A percentile compares a stretch with the other conserved stretches of the same genome.
These are phyloP conservation scores for Gobio occitaniae DNA, from an alignment of 2,797 vertebrate species.

Conservation along the genomic window DNA sequence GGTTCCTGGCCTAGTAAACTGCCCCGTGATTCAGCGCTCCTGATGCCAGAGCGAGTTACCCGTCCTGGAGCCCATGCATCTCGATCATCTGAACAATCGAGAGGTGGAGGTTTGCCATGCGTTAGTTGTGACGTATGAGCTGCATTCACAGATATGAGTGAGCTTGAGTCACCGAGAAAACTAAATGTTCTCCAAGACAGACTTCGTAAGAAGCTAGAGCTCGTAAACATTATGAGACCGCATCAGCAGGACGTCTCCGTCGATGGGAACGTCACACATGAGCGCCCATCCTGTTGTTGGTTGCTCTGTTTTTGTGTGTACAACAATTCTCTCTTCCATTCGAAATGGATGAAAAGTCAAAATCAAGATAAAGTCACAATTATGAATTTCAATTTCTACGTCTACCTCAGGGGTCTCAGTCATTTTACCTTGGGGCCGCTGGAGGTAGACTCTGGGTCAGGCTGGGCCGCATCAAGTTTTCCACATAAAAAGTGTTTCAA, in stretches of 20 bases:
- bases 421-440: no score
- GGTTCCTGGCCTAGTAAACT: constrained; percentile 43
- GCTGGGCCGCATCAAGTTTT: no score
- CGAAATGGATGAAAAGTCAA: background rate
- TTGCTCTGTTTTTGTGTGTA: background rate
- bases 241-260: background rate
- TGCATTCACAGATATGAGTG: constrained; percentile 9
- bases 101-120: background rate
- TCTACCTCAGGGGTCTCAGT: no score
- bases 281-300: background rate
- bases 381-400: no score
- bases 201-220: background rate
- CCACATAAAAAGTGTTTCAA: no score
- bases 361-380: no score
- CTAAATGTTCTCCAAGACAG: constrained; percentile 28
- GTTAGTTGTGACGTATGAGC: constrained; percentile 22
- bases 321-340: background rate
- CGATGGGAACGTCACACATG: background rate
- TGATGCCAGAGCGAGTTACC: constrained; percentile 21
- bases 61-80: background rate
- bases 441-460: no score
- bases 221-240: constrained; percentile 23
- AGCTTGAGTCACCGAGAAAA: constrained; percentile 43
- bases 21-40: background rate
- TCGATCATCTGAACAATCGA: background rate